phyloP scores from a whole-genome alignment of 2,797 vertebrate species.

The Lagorchestes hirsutus region DNA sequence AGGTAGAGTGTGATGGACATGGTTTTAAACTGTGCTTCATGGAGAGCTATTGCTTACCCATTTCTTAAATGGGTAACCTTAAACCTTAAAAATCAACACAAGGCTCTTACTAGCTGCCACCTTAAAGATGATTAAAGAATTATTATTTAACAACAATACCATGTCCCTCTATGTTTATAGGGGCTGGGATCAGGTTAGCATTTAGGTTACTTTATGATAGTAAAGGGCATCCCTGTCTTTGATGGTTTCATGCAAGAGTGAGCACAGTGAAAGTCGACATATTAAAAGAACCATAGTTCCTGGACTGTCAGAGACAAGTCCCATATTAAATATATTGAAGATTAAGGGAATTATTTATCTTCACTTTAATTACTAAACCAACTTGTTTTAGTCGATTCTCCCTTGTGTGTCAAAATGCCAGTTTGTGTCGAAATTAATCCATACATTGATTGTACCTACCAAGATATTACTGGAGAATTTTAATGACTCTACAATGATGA shows the following conservation, averaged over 20 bases:
- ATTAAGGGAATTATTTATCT: conserved; percentile 70
- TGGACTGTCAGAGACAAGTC: conserved; percentile 42
- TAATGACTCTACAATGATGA: conserved; percentile 42
- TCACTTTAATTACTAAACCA: conserved; percentile 76
- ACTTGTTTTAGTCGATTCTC: conserved; percentile 59
- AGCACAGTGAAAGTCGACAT: conserved; percentile 46
- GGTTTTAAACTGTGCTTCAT: conserved; percentile 70
- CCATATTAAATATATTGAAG: conserved; percentile 47
- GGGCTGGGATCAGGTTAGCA: conserved; percentile 32
- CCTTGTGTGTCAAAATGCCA: conserved; percentile 53
- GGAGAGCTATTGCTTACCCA: conserved; percentile 55
- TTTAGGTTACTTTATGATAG: conserved; percentile 51
- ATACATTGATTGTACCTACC: conserved; percentile 12
- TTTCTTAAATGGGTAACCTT: conserved; percentile 27
- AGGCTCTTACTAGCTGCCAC: neutral
- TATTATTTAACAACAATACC: conserved; percentile 44
- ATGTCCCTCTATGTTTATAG: neutral
- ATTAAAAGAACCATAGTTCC: conserved; percentile 57
- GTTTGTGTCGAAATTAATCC: conserved; percentile 65
- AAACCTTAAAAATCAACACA: neutral
- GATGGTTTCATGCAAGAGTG: conserved; percentile 62
- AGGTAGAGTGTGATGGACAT: conserved; percentile 52
- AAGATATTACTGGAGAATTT: conserved; percentile 36
- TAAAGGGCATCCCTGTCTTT: conserved; percentile 55
- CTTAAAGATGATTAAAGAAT: conserved; percentile 40